Percentiles rank a stretch among this genome's conserved stretches.
Conservation (phyloP, 1,140 invertebrate genomes). For the Brachystomella parvula region DNA sequence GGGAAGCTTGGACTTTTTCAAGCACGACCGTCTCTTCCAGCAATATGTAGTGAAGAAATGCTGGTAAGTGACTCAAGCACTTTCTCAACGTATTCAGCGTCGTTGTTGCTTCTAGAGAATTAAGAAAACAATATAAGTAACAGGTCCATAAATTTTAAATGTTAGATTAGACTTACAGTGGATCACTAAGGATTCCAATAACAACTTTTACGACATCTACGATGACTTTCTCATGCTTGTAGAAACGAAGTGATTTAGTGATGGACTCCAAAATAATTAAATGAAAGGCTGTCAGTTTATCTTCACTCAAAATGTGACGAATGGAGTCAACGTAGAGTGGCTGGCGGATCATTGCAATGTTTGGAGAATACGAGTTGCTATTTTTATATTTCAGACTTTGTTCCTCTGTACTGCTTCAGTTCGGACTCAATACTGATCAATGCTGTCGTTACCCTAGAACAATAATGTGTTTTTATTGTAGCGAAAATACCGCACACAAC, state of each 20-base stretch:
- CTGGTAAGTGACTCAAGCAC: not conserved
- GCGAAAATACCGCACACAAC: not conserved
- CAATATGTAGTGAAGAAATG: not conserved
- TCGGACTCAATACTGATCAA: not conserved
- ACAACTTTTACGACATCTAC: not conserved
- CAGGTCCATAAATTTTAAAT: not conserved
- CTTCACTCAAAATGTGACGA: not conserved
- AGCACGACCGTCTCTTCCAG: not conserved
- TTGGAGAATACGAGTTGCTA: slow-evolving; percentile 5
- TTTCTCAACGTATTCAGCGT: not conserved
- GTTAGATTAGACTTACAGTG: not conserved
- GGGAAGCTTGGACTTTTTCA: slow-evolving; percentile 1
- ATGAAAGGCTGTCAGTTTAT: not conserved
- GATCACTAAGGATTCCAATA: not conserved
- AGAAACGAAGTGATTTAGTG: slow-evolving; percentile 7
- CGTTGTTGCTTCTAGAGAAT: not conserved
- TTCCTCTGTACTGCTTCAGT: not conserved
- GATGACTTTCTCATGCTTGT: slow-evolving; percentile 35
- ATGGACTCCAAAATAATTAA: not conserved
- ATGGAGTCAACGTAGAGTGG: slow-evolving; percentile 17
- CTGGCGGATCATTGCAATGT: slow-evolving; percentile 9
- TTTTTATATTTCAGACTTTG: not conserved
- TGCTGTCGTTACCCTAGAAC: not conserved
- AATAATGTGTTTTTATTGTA: not conserved
- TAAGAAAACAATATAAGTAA: not conserved